Evolutionary conservation across 2,888 invertebrate genomes (phyloP).

Genomic region (Drosophila neotestacea): DNA sequence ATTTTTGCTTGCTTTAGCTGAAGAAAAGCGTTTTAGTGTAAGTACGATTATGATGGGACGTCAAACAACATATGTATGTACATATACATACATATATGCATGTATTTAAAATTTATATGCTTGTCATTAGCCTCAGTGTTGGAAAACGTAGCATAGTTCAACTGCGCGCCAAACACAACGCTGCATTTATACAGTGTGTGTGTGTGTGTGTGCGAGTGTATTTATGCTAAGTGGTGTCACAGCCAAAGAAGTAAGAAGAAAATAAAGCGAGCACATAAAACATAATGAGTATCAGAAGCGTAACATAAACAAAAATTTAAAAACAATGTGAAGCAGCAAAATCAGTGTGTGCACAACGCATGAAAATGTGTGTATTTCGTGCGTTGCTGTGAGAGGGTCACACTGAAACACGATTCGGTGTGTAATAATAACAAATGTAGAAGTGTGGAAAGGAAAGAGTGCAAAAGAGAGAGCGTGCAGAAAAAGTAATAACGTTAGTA

Average conservation of each 20-base stretch:
- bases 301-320: slow-evolving; percentile 1
- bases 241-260: neutral
- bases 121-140: slow-evolving; percentile 45
- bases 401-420: slow-evolving; percentile 41
- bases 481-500: slow-evolving; percentile 41
- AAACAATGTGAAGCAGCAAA: neutral
- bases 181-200: slow-evolving; percentile 11
- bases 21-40: slow-evolving; percentile 42
- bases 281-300: neutral
- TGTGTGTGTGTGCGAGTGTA: neutral
- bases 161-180: slow-evolving; percentile 46
- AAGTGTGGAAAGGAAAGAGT: slow-evolving; percentile 17
- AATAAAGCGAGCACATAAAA: neutral
- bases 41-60: slow-evolving; percentile 46
- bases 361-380: slow-evolving; percentile 26
- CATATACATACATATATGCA: neutral
- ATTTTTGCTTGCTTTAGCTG: slow-evolving; percentile 37
- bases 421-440: slow-evolving; percentile 53
- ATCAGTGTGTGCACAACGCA: slow-evolving; percentile 30
- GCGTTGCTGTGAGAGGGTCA: slow-evolving; percentile 35
- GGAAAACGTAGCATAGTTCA: slow-evolving; percentile 26
- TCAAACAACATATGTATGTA: slow-evolving; percentile 33
- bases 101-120: slow-evolving; percentile 21
- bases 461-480: slow-evolving; percentile 19
- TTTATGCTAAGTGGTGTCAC: neutral